These are phyloP conservation scores for Psittacus erithacus DNA, from an alignment of 2,113 vertebrate species.

Conservation along the genomic window DNA sequence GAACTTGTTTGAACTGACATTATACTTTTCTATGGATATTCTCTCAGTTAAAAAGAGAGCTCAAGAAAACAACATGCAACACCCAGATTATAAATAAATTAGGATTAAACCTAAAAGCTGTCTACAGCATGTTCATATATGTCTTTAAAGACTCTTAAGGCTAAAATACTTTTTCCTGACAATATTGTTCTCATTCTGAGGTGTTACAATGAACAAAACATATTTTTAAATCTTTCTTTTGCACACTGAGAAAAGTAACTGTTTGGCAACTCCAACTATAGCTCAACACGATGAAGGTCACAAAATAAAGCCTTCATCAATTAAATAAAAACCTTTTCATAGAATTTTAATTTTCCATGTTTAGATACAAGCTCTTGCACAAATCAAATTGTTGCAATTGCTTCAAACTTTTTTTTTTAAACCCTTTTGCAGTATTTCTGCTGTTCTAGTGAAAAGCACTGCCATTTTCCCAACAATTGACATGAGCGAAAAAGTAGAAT, in stretches of 20 bases:
- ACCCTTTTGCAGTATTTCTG: background rate
- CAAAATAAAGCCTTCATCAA: background rate
- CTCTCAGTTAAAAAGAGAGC: background rate
- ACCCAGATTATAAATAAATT: background rate
- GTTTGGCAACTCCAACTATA: background rate
- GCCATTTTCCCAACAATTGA: background rate
- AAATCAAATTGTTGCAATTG: background rate
- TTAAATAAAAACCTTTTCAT: background rate
- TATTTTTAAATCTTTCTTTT: background rate
- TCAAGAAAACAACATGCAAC: background rate
- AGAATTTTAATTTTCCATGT: background rate
- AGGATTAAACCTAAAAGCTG: background rate
- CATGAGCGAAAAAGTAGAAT: background rate
- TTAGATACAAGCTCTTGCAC: background rate
- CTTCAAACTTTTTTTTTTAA: background rate
- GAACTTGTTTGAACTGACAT: background rate
- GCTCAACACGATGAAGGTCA: background rate
- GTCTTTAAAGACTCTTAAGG: background rate
- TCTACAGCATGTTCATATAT: background rate
- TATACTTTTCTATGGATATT: background rate
- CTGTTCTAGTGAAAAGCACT: background rate
- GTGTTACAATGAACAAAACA: background rate
- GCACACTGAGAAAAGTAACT: background rate
- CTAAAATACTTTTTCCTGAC: background rate
- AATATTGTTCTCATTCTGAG: background rate